Base-by-base conservation (phyloP, 2,797 vertebrate genomes). In the Pantherophis vulpinus region DNA sequence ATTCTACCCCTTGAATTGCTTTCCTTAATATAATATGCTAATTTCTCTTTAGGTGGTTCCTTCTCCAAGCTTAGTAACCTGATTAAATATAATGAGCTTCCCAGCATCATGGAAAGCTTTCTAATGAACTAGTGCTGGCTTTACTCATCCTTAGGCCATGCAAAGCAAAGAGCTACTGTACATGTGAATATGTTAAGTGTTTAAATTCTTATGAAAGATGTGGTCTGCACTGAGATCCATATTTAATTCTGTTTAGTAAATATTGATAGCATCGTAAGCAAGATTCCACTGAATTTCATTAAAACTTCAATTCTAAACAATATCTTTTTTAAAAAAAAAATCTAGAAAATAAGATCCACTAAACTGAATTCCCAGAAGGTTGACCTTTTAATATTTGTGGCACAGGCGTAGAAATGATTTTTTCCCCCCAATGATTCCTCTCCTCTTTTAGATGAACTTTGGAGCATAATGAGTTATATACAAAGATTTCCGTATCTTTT, bases 301-400 rank as follows among this genome's bases (percentile, higher is more conserved):
- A 92, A 94, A 93, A 86, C 4, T 90, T 12, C 27, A 56, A 23
- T 23, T 2, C 0, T 47, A 25, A 54, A 27, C n/a, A 91, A 37
- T 56, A 66, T n/a, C 20, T 55, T 55, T 2, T 70, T 70, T 1
- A 47, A 47, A 54, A 89, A 29, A 16, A 32, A 29, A 16, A 32
- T 61, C 42, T 51, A 47, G n/a, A 91, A 88, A 63, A 86, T 61
- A 29, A 0, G 9, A 83, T 86, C 59, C 29, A 4, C 94, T 60
- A 16, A 91, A 11, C 42, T 93, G 83, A 92, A 89, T 11, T n/a
- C 29, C 91, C 16, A 1, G 29, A 94, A 92, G 0, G 0, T 55
- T 92, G 94, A 90, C 0, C n/a, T 91, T 95, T 93, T 90, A 94
- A 91, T 93, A 94, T 91, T 95, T 93, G 58, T 29, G 83, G 55